Evolutionary conservation across 2,113 vertebrate genomes (phyloP).

Genomic region (Platysternon megacephalum): DNA sequence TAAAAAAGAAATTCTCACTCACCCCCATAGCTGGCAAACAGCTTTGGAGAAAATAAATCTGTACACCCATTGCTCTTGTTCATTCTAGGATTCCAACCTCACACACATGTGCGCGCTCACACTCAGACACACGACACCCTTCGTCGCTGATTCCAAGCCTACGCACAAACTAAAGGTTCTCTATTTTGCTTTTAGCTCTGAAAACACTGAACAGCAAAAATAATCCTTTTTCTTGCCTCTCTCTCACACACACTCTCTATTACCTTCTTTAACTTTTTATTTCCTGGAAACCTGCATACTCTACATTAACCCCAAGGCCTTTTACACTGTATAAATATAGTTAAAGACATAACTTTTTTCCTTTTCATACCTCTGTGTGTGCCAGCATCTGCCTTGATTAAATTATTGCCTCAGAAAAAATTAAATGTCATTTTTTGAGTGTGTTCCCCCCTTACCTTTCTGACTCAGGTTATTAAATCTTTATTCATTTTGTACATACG

Average conservation of each 20-base stretch:
- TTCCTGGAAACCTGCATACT: slow-evolving; percentile 62
- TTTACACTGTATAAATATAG: slow-evolving; percentile 77
- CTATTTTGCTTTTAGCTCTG: slow-evolving; percentile 71
- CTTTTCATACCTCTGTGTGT: slow-evolving; percentile 65
- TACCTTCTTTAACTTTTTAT: slow-evolving; percentile 47
- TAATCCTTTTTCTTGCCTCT: slow-evolving; percentile 33
- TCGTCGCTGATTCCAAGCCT: slow-evolving; percentile 70
- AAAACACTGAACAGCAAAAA: slow-evolving; percentile 76
- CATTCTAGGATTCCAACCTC: slow-evolving; percentile 50
- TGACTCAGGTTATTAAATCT: slow-evolving; percentile 63
- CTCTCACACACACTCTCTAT: neutral
- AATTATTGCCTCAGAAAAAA: slow-evolving; percentile 80
- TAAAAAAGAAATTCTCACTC: slow-evolving; percentile 76
- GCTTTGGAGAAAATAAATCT: slow-evolving; percentile 75
- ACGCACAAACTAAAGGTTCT: slow-evolving; percentile 68
- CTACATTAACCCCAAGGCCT: slow-evolving; percentile 61
- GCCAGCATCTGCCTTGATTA: slow-evolving; percentile 68
- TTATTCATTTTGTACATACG: slow-evolving; percentile 55
- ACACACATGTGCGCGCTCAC: neutral
- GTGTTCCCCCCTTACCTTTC: slow-evolving; percentile 57
- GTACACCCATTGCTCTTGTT: slow-evolving; percentile 33
- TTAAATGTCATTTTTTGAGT: slow-evolving; percentile 50
- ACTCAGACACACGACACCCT: slow-evolving; percentile 24
- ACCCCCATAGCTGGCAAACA: slow-evolving; percentile 66
- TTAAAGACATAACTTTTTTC: slow-evolving; percentile 69